phyloP scores from a whole-genome alignment of 2,113 vertebrate genomes.

The Tetrao urogallus region DNA sequence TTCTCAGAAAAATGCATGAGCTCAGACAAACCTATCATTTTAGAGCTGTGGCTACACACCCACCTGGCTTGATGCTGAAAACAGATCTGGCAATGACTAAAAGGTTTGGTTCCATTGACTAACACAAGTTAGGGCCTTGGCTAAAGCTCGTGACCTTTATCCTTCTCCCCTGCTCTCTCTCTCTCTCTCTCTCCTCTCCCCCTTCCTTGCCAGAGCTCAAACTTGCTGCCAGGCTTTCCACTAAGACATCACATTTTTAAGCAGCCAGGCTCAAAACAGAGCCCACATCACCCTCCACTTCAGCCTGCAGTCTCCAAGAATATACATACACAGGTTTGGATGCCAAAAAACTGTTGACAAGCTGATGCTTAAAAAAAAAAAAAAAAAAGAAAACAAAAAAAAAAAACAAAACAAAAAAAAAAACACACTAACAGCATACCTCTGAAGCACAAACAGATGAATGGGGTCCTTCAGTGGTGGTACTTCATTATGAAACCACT shows the following conservation, averaged over 20 bases:
- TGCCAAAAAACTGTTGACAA: not conserved
- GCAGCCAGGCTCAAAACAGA: not conserved
- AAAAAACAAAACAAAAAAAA: too few relatives aligned
- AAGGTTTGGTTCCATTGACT: not conserved
- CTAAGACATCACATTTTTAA: not conserved
- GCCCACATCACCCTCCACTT: not conserved
- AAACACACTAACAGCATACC: not conserved
- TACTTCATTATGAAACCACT: not conserved
- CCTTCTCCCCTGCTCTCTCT: not conserved
- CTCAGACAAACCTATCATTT: not conserved
- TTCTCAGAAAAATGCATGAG: fast-evolving
- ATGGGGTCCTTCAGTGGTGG: not conserved
- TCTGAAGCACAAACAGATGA: not conserved
- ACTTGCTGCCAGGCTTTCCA: not conserved
- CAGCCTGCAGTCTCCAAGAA: not conserved
- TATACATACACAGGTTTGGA: not conserved
- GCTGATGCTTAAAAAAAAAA: not conserved
- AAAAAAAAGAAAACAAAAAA: too few relatives aligned
- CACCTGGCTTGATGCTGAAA: not conserved
- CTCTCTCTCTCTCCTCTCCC: not conserved
- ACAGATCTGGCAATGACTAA: not conserved
- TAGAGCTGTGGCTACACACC: not conserved
- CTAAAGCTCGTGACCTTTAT: not conserved
- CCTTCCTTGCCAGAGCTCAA: not conserved
- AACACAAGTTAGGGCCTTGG: not conserved